A percentile compares a stretch with the other conserved stretches of the same genome.
phyloP scores from a whole-genome alignment of 2,888 invertebrate genomes.

The Drosophila nr. fundita region DNA sequence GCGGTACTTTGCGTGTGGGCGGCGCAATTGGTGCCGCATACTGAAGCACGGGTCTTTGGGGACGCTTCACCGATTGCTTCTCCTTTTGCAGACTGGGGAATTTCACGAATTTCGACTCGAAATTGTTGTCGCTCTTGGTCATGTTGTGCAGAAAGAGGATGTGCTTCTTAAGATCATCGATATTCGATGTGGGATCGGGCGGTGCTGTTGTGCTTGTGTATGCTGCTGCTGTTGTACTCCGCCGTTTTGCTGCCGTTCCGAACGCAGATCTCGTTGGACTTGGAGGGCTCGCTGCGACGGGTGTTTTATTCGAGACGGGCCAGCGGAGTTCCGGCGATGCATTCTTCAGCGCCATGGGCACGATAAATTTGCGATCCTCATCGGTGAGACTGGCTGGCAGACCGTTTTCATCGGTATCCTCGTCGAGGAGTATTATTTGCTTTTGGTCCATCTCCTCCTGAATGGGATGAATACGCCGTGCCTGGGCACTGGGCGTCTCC shows the following conservation, averaged over 20 bases:
- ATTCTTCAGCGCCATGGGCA: constrained; percentile 85
- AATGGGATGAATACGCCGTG: constrained; percentile 81
- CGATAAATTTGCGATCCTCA: constrained; percentile 84
- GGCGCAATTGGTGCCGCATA: constrained; percentile 82
- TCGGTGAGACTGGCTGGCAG: constrained; percentile 83
- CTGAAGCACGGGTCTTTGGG: constrained; percentile 74
- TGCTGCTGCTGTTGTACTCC: constrained; percentile 49
- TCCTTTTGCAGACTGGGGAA: constrained; percentile 84
- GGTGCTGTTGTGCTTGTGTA: constrained; percentile 59
- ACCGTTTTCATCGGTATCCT: constrained; percentile 84
- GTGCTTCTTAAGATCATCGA: constrained; percentile 84
- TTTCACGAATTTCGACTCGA: constrained; percentile 85
- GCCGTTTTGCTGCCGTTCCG: constrained; percentile 34
- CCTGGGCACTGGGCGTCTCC: constrained; percentile 58
- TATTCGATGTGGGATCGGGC: constrained; percentile 80
- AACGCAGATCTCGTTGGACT: constrained; percentile 51
- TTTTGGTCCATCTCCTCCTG: constrained; percentile 85
- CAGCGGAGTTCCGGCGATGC: constrained; percentile 81
- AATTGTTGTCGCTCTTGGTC: constrained; percentile 84
- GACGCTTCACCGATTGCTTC: constrained; percentile 63
- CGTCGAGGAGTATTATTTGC: constrained; percentile 84
- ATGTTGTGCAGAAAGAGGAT: constrained; percentile 84
- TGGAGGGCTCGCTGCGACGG: constrained; percentile 53
- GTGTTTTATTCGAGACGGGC: constrained; percentile 42
- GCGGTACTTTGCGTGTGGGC: constrained; percentile 74